Base-by-base conservation (phyloP, 2,888 invertebrate genomes). In the Nomada ferruginata region DNA sequence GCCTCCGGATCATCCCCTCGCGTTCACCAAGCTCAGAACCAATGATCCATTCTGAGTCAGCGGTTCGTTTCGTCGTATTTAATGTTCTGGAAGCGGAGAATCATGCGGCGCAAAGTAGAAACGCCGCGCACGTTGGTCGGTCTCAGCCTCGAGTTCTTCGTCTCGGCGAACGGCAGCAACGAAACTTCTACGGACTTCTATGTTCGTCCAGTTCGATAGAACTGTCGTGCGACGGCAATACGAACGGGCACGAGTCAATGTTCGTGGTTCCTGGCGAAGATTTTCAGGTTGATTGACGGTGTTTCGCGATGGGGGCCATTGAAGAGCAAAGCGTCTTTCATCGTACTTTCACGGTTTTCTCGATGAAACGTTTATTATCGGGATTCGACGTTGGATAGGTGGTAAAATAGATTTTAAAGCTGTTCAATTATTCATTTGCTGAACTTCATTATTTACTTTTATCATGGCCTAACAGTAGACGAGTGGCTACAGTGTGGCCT, bases 61-160 rank as follows among this genome's bases (percentile, higher is more conserved):
- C 79, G 76, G 60, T 71, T 70, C 68, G 76, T 68, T 76, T 78
- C 79, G 76, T 55, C 65, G 76, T 76, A 79, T 65, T 79, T 65
- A 70, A 79, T 76, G 79, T 70, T 20, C 76, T 79, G 79, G 76
- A 70, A 76, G 70, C 79, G 53, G 70, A 20, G 50, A 70, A 63
- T 69, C 63, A 55, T 20, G 78, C 44, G 15, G 70, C 63, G 23
- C 13, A 47, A 75, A 55, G 26, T 23, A 36, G 47, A 26, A 47
- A 23, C 78, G 52, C 26, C 1, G 13, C 13, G 66, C 68, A 52
- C 68, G 78, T 78, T 63, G 78, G 55, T 68, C 75, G 13, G 44
- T 18, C n/a, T 3, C 47, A 29, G 29, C 60, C 52, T 52, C 52
- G 52, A 5, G 65, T 42, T 59, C 52, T 13, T 13, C 59, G 44